A percentile compares a stretch with the other conserved stretches of the same genome.
These are phyloP conservation scores for Pempheris klunzingeri DNA, from an alignment of 2,797 vertebrate genomes.

Conservation along the genomic window DNA sequence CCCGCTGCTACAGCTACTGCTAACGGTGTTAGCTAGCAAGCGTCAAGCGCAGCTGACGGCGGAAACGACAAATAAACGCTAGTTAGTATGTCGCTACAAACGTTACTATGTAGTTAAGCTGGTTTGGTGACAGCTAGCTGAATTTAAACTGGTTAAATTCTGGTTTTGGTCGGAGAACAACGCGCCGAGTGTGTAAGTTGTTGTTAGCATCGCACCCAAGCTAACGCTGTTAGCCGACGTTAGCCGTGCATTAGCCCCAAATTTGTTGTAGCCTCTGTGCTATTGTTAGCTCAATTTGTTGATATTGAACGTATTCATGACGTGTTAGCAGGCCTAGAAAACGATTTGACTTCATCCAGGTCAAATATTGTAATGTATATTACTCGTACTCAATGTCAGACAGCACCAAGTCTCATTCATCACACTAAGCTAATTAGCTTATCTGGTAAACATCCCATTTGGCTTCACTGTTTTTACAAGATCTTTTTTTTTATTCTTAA, in stretches of 20 bases:
- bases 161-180: neutral
- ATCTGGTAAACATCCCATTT: neutral
- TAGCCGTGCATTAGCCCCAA: neutral
- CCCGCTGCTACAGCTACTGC: conserved; percentile 30
- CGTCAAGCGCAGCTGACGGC: neutral
- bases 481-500: no score
- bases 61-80: neutral
- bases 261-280: neutral
- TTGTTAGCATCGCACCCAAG: conserved; percentile 49
- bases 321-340: conserved; percentile 4
- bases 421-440: neutral
- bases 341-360: neutral
- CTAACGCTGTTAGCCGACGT: conserved; percentile 11
- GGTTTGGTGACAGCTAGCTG: fast-evolving
- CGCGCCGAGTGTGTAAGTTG: conserved; percentile 28
- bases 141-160: fast-evolving
- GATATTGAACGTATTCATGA: neutral
- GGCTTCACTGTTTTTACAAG: no score
- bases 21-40: neutral
- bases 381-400: no score
- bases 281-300: conserved; percentile 17
- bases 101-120: fast-evolving
- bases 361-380: no score
- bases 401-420: fast-evolving
- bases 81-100: fast-evolving